Evolutionary conservation across 30 jellyfish, hydroid and myxozoan genomes (phyloP), one percentile per base, ranked within the genome.

Genomic region (Aurelia sp.): DNA sequence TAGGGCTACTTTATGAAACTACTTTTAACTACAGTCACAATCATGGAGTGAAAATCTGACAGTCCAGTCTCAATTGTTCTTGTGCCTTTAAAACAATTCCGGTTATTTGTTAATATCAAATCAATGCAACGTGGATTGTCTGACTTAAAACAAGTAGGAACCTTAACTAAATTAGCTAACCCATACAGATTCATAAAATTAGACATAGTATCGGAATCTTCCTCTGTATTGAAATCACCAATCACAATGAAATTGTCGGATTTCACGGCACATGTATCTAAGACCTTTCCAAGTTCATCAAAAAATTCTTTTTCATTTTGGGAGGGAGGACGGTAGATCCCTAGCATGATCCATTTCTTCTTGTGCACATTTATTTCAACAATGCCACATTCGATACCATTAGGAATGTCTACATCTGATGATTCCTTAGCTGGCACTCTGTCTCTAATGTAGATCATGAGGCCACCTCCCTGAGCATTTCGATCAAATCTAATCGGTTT

Each of bases 131-230:
- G 13, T 67, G n/a, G 22, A 22, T 22, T 4, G 40, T 17, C 78
- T 67, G 78, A 52, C 53, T 67, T 24, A 67, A 67, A 27, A 27
- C 33, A 27, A 27, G 33, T 27, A 27, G 33, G 33, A 27, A 27
- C 55, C 27, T 75, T 57, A 75, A 75, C 75, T 27, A 75, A 51
- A 62, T 53, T 75, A 75, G 61, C 75, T 62, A 75, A 75, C 75
- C 86, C 86, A 24, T 75, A 52, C 86, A 41, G 40, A 75, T 75
- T 75, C 86, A 75, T 75, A 74, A 75, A 75, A 57, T 75, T 75
- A 75, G 86, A 75, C 17, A 75, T 21, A 10, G 16, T 75, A 75
- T 75, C 74, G 75, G 60, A 51, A 22, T 62, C 50, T 75, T 75
- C 86, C 75, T 75, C 74, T 52, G 75, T 0, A 75, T 19, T 75